Evolutionary conservation across 1,140 invertebrate species (phyloP), one percentile per base, ranked within the genome.

Genomic region (Eufriesea mexicana): DNA sequence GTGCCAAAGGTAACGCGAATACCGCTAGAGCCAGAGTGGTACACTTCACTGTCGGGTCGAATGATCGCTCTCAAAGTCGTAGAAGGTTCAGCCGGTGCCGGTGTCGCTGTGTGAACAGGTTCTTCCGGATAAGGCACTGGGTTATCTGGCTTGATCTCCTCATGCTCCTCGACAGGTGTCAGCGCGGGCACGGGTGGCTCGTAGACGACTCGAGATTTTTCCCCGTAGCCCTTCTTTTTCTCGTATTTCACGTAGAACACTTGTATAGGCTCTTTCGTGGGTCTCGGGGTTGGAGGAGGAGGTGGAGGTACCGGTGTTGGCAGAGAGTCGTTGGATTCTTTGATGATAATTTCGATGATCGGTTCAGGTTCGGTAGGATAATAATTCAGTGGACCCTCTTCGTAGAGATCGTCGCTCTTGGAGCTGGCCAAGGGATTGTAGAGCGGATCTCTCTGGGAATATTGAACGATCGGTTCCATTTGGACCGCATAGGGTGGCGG

Each of bases 231-330:
- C 89, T 93, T 95, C 91, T 94, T 97, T 91, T 98, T 97, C 85
- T 97, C 97, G 90, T 98, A 98, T 91, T 98, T 98, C 0, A 98
- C 97, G 89, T 98, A 98, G 91, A 98, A 98, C 6, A 98, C 97
- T 89, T 98, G 97, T 67, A 98, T 97, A 20, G 97, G 97, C 91
- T 97, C 97, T 90, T 97, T 97, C 83, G 96, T 96, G 86, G 96
- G 96, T 74, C 94, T 95, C 70, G 94, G 95, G 75, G 93, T 92
- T 1, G 95, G 94, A 25, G 95, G 91, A 49, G 95, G 91, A 10
- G 95, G 92, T 0, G 91, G 91, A 10, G 95, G 94, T 0, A 95
- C 96, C n/a, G 96, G 95, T 7, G 96, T 95, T 0, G 97, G 96
- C 7, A 98, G 91, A 0, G 96, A 95, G 86, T 97, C 97, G 91